A percentile compares a stretch with the other conserved stretches of the same genome.
These are phyloP conservation scores for Pterocles gutturalis DNA, from an alignment of 2,113 vertebrate genomes.

Conservation along the genomic window DNA sequence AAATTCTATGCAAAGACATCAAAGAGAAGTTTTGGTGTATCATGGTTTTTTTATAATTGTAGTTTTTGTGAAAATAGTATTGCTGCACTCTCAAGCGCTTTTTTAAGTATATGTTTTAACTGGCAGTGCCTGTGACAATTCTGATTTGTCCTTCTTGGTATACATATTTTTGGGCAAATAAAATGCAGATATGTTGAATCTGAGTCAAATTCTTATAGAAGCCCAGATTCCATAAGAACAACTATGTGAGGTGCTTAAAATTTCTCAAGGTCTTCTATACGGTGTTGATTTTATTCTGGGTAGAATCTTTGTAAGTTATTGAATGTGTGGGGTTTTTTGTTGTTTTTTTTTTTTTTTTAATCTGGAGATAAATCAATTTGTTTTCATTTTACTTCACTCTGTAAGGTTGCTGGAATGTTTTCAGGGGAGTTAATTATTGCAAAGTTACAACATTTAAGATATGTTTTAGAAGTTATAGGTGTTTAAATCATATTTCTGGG, in stretches of 20 bases:
- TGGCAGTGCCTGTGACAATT: neutral
- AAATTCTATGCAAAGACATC: neutral
- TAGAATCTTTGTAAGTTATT: neutral
- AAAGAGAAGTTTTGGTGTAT: neutral
- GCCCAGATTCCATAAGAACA: neutral
- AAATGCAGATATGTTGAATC: neutral
- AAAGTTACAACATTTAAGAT: neutral
- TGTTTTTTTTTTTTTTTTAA: neutral
- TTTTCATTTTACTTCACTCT: neutral
- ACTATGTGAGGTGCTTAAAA: neutral
- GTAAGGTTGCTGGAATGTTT: neutral
- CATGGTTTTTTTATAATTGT: neutral
- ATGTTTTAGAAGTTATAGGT: neutral
- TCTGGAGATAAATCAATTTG: neutral
- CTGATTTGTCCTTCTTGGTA: neutral
- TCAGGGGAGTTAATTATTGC: neutral
- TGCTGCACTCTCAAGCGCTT: neutral
- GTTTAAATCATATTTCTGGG: neutral
- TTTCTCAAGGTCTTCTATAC: neutral
- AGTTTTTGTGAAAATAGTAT: neutral
- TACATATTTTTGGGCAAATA: neutral
- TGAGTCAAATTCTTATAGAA: neutral
- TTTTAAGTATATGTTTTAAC: neutral
- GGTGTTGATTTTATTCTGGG: neutral
- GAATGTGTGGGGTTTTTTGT: rapidly evolving